Percentiles rank a stretch among this genome's conserved stretches.
Evolutionary conservation across 2,797 vertebrate species (phyloP).

Genomic region (Notolabrus celidotus): DNA sequence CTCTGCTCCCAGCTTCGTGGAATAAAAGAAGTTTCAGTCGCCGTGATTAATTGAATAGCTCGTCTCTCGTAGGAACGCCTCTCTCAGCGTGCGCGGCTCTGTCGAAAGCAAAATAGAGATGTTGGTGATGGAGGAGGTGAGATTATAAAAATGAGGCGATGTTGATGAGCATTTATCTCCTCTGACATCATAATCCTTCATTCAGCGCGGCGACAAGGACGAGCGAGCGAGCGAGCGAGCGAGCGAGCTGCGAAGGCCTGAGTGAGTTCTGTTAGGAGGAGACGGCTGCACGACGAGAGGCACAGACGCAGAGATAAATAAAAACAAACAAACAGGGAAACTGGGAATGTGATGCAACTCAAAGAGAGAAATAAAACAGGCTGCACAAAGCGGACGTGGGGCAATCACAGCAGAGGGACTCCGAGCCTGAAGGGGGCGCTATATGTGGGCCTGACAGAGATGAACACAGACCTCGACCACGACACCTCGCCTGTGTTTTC

Average conservation of each 20-base stretch:
- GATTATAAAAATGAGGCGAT: conserved; percentile 34
- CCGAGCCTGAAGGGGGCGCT: too few relatives aligned
- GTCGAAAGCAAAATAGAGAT: conserved; percentile 46
- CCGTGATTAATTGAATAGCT: conserved; percentile 51
- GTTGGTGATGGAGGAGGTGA: conserved; percentile 35
- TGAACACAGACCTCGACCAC: too few relatives aligned
- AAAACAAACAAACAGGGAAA: too few relatives aligned
- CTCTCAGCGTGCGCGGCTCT: conserved; percentile 41
- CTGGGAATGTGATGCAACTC: too few relatives aligned
- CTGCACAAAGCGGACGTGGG: too few relatives aligned
- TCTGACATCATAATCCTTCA: conserved; percentile 25
- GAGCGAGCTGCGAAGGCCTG: not conserved
- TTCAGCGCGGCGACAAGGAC: not conserved
- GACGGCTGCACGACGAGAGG: not conserved
- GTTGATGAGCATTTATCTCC: conserved; percentile 22
- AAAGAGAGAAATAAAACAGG: too few relatives aligned
- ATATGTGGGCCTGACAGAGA: not conserved
- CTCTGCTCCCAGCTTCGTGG: conserved; percentile 41
- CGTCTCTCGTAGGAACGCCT: conserved; percentile 36
- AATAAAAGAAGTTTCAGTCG: conserved; percentile 37
- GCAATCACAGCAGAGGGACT: too few relatives aligned
- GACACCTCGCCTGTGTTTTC: too few relatives aligned
- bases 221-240: not conserved
- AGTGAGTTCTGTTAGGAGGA: not conserved
- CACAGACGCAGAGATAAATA: too few relatives aligned